These are phyloP conservation scores for Plagodis pulveraria DNA, from an alignment of 2,888 invertebrate species.

Conservation along the genomic window DNA sequence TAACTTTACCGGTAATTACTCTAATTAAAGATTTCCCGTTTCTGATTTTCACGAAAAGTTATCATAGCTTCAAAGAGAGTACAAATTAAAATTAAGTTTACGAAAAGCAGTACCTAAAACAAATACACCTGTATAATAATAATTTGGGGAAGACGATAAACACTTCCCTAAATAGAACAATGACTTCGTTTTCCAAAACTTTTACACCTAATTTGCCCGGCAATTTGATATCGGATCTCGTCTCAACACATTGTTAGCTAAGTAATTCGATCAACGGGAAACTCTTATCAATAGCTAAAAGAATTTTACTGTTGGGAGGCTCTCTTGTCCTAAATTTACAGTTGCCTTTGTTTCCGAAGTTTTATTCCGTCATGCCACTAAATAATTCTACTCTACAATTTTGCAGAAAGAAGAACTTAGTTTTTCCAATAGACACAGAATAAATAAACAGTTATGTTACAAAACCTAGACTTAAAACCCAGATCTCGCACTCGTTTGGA, in stretches of 20 bases:
- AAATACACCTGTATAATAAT: not conserved
- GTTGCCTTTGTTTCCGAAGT: constrained; percentile 8
- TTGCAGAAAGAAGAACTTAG: not conserved
- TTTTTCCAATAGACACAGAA: too few species aligned
- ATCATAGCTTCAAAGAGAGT: too few species aligned
- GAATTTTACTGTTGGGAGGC: constrained; percentile 3
- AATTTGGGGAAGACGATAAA: constrained; percentile 6
- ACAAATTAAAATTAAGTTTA: too few species aligned
- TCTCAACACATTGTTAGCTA: constrained; percentile 28
- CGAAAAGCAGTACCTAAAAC: not conserved
- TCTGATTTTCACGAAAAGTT: too few species aligned
- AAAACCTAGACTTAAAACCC: too few species aligned
- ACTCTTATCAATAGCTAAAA: constrained; percentile 18
- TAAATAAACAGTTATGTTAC: too few species aligned
- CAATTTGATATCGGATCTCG: constrained; percentile 25
- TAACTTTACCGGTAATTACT: too few species aligned
- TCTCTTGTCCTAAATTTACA: constrained; percentile 2
- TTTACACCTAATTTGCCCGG: constrained; percentile 26
- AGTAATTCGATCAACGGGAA: constrained; percentile 28
- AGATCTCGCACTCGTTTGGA: too few species aligned
- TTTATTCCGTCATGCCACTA: constrained; percentile 1
- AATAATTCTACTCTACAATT: not conserved
- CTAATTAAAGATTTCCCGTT: too few species aligned
- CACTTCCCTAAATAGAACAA: constrained; percentile 10
- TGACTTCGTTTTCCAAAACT: constrained; percentile 18